Conservation (phyloP, 64 coral and sea anemone species). For the Stichodactyla helianthus region DNA sequence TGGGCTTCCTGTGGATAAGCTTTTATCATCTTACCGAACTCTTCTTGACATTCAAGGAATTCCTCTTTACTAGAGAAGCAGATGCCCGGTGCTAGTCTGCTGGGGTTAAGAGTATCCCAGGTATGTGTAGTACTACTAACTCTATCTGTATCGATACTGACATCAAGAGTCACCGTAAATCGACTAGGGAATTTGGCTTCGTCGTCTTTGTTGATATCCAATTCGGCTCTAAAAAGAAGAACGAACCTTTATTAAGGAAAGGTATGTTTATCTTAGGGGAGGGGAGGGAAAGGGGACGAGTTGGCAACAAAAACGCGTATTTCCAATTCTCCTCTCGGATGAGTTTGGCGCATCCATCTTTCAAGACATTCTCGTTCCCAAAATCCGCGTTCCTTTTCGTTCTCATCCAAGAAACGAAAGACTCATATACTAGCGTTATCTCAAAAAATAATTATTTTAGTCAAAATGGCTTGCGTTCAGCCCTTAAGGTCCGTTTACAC, state of each 20-base stretch:
- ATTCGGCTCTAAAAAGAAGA: constrained; percentile 57
- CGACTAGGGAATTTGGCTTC: constrained; percentile 62
- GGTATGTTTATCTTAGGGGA: neutral
- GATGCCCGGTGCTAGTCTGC: constrained; percentile 64
- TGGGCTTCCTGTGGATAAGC: neutral
- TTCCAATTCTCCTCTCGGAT: too few species aligned
- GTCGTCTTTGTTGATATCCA: constrained; percentile 81
- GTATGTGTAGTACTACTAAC: constrained; percentile 54
- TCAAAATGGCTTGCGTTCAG: too few species aligned
- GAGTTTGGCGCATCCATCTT: too few species aligned
- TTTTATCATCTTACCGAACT: constrained; percentile 65
- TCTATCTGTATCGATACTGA: constrained; percentile 72
- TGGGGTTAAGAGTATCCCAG: constrained; percentile 74
- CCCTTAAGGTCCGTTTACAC: too few species aligned
- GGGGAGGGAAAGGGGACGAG: too few species aligned
- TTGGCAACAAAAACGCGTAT: too few species aligned
- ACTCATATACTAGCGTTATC: too few species aligned
- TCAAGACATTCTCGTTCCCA: too few species aligned
- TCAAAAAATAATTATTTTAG: too few species aligned
- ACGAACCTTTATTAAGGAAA: neutral
- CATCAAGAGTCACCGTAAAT: constrained; percentile 79
- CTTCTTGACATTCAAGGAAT: constrained; percentile 93
- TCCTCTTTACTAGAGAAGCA: constrained; percentile 93
- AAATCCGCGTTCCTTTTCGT: too few species aligned
- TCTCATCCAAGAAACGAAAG: too few species aligned